Conservation (phyloP, 2,888 invertebrate genomes). For the Lepidochrysops patricia region DNA sequence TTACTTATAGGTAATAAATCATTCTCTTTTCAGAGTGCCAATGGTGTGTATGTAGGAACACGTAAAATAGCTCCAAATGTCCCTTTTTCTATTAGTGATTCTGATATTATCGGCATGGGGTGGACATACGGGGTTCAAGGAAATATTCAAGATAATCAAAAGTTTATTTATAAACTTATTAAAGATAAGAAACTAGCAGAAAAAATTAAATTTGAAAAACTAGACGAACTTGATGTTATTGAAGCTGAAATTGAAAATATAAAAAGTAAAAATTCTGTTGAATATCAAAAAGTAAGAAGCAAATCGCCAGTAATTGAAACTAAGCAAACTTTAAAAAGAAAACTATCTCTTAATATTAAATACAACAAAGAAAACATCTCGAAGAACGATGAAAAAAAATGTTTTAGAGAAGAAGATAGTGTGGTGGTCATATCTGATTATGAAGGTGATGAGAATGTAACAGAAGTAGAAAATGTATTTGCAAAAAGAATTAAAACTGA, state of each 20-base stretch:
- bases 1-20: slow-evolving; percentile 3
- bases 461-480: slow-evolving; percentile 16
- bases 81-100: slow-evolving; percentile 45
- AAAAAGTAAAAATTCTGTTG: slow-evolving; percentile 11
- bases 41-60: slow-evolving; percentile 74
- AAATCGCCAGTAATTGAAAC: slow-evolving; percentile 28
- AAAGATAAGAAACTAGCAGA: slow-evolving; percentile 33
- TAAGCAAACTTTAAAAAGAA: slow-evolving; percentile 42
- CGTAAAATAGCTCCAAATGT: slow-evolving; percentile 44
- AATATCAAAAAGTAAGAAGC: background rate
- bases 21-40: slow-evolving; percentile 67
- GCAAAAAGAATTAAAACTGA: slow-evolving; percentile 40
- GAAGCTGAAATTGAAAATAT: slow-evolving; percentile 32
- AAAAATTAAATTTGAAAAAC: slow-evolving; percentile 44
- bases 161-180: slow-evolving; percentile 50
- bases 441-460: slow-evolving; percentile 29
- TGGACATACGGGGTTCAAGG: slow-evolving; percentile 42
- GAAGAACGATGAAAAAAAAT: background rate
- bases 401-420: slow-evolving; percentile 26
- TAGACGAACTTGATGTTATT: slow-evolving; percentile 39
- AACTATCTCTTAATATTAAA: slow-evolving; percentile 27
- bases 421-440: slow-evolving; percentile 43
- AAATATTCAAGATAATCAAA: slow-evolving; percentile 45
- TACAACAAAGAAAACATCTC: slow-evolving; percentile 15
- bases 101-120: slow-evolving; percentile 73